These are phyloP conservation scores for Carabus problematicus DNA, from an alignment of 2,888 invertebrate genomes.

Conservation along the genomic window DNA sequence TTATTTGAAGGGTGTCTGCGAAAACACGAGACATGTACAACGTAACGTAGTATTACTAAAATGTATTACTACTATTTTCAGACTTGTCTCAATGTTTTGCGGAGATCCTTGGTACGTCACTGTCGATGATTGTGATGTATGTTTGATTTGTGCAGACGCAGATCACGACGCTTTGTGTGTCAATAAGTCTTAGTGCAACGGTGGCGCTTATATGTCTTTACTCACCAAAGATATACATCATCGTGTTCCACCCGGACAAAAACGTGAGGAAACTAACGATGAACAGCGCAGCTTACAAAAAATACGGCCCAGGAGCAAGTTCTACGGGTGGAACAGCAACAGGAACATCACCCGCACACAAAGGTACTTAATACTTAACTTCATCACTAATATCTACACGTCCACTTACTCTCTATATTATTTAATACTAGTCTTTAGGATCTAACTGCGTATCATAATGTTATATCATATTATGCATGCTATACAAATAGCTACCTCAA, in stretches of 20 bases:
- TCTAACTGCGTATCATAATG: not conserved
- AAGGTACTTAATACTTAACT: constrained; percentile 24
- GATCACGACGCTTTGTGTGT: constrained; percentile 73
- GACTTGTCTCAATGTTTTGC: not conserved
- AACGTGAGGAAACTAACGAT: constrained; percentile 68
- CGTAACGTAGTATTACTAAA: not conserved
- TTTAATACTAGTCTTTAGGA: not conserved
- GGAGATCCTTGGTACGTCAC: too few relatives aligned
- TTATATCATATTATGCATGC: too few relatives aligned
- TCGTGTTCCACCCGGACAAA: constrained; percentile 75
- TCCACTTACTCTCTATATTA: not conserved
- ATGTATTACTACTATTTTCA: not conserved
- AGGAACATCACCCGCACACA: constrained; percentile 28
- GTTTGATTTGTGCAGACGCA: constrained; percentile 63
- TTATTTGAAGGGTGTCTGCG: too few relatives aligned
- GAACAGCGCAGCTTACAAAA: constrained; percentile 55
- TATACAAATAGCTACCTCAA: too few relatives aligned
- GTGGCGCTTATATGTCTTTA: constrained; percentile 74
- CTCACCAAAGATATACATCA: constrained; percentile 76
- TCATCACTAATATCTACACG: not conserved
- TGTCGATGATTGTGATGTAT: constrained; percentile 1
- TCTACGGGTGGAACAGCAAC: constrained; percentile 47
- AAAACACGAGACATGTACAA: too few relatives aligned
- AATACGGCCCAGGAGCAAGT: constrained; percentile 51
- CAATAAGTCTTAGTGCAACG: constrained; percentile 72